Conservation (phyloP, 1,140 invertebrate species). For the Papilio dardanus region DNA sequence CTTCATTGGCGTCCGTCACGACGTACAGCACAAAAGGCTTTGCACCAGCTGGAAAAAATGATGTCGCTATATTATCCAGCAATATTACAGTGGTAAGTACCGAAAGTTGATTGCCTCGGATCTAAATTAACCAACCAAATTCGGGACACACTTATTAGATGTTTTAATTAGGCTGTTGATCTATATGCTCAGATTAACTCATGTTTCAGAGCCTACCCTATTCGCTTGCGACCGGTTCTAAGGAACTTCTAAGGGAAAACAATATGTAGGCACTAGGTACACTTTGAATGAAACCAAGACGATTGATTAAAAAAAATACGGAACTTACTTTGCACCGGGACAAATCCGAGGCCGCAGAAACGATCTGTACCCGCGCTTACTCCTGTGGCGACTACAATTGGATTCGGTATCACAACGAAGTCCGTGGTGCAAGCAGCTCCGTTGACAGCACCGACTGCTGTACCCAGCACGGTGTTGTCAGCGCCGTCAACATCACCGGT, state of each 20-base stretch:
- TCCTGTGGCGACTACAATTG: conserved; percentile 76
- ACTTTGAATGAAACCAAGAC: too few relatives aligned
- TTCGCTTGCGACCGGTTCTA: too few relatives aligned
- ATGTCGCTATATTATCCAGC: background rate
- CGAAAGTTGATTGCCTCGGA: background rate
- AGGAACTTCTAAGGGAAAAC: too few relatives aligned
- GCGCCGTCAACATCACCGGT: conserved; percentile 85
- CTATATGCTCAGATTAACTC: too few relatives aligned
- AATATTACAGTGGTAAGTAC: background rate
- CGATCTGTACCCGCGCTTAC: conserved; percentile 83
- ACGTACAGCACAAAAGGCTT: conserved; percentile 90
- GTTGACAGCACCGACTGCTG: conserved; percentile 77
- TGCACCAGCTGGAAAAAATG: conserved; percentile 55
- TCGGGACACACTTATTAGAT: too few relatives aligned
- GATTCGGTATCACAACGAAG: conserved; percentile 89
- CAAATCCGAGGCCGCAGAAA: conserved; percentile 89
- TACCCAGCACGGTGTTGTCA: conserved; percentile 82
- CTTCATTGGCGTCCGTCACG: conserved; percentile 85
- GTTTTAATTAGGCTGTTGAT: too few relatives aligned
- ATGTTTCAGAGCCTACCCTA: too few relatives aligned
- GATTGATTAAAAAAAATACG: too few relatives aligned
- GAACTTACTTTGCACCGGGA: conserved; percentile 85
- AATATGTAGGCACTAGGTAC: too few relatives aligned
- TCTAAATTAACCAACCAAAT: too few relatives aligned
- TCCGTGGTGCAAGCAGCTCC: conserved; percentile 86